These are phyloP conservation scores for Scrobipalpa atriplicella DNA, from an alignment of 2,888 invertebrate genomes.

Conservation along the genomic window DNA sequence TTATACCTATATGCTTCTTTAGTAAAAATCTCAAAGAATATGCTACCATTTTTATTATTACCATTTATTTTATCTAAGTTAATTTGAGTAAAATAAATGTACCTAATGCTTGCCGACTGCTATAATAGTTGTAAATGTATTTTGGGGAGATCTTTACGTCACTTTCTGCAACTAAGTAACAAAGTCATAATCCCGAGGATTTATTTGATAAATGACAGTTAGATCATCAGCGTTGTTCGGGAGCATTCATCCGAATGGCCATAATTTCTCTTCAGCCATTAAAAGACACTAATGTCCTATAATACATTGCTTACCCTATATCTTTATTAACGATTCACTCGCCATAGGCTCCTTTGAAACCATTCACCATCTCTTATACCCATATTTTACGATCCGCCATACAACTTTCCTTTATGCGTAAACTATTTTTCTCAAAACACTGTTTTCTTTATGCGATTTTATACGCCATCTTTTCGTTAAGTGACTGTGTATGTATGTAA, in stretches of 20 bases:
- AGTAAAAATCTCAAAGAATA: too few relatives aligned
- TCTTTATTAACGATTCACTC: constrained; percentile 81
- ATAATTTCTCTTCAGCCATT: constrained; percentile 61
- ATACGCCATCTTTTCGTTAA: constrained; percentile 78
- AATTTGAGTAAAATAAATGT: constrained; percentile 1
- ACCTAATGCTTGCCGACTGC: not conserved
- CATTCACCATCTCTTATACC: constrained; percentile 77
- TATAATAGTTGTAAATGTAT: constrained; percentile 3
- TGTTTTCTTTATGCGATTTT: constrained; percentile 80
- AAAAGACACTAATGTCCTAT: constrained; percentile 77
- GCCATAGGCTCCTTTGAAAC: constrained; percentile 72
- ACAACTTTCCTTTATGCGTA: constrained; percentile 75
- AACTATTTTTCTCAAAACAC: constrained; percentile 80
- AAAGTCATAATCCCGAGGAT: constrained; percentile 34
- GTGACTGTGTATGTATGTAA: constrained; percentile 65
- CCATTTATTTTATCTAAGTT: not conserved
- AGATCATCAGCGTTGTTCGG: constrained; percentile 35
- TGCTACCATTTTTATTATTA: too few relatives aligned
- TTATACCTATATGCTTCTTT: too few relatives aligned
- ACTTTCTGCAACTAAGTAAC: constrained; percentile 29
- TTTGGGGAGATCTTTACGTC: constrained; percentile 14
- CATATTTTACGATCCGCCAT: constrained; percentile 73
- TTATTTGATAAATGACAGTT: constrained; percentile 54
- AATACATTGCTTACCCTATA: constrained; percentile 75
- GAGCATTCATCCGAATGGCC: constrained; percentile 42